Evolutionary conservation across 2,888 invertebrate genomes (phyloP).

Genomic region (Drepanosiphum platanoidis): DNA sequence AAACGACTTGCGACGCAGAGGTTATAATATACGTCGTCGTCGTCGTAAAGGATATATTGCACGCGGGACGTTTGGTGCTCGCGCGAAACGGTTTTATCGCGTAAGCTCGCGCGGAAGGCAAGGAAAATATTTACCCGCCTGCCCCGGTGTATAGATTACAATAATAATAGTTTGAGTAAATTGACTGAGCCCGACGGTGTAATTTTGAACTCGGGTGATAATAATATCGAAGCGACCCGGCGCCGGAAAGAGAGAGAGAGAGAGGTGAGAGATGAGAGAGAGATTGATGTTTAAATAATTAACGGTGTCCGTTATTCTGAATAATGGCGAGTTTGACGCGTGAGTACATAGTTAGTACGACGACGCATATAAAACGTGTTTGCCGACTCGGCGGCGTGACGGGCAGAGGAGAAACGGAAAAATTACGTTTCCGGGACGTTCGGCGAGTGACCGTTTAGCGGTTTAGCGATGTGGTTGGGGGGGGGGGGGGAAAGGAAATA

Average conservation of each 20-base stretch:
- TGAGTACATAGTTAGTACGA: background rate
- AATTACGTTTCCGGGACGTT: too few species aligned
- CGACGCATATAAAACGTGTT: background rate
- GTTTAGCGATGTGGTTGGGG: too few species aligned
- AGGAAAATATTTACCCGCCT: background rate
- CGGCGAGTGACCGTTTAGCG: too few species aligned
- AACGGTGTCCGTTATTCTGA: background rate
- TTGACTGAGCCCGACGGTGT: background rate
- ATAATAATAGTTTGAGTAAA: background rate
- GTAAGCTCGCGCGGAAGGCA: background rate
- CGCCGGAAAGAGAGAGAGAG: background rate
- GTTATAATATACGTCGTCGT: too few species aligned
- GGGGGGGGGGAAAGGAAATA: too few species aligned
- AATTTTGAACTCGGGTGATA: background rate
- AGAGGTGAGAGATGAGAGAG: too few species aligned
- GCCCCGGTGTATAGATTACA: background rate
- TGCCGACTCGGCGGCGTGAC: background rate
- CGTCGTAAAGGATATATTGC: background rate
- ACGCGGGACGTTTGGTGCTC: background rate
- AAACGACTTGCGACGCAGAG: too few species aligned
- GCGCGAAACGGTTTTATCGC: background rate
- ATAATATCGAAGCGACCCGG: background rate
- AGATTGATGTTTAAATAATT: slow-evolving; percentile 4
- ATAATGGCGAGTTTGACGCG: background rate
- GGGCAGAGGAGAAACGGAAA: background rate